Evolutionary conservation across 2,113 vertebrate genomes (phyloP).

Genomic region (Corythornis cristatus): DNA sequence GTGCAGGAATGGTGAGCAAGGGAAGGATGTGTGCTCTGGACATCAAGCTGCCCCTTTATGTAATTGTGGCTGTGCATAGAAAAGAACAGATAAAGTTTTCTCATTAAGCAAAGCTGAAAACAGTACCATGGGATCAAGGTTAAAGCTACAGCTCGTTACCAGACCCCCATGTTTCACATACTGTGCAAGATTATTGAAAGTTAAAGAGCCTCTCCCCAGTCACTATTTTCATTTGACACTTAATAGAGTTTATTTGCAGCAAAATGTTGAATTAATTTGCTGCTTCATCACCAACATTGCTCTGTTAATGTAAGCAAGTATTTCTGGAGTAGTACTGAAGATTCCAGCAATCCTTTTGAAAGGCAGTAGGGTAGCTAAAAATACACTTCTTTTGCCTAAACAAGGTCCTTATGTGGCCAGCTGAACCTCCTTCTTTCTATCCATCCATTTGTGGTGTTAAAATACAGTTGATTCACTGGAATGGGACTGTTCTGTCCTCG

Average conservation of each 20-base stretch:
- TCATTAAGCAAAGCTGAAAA: not conserved
- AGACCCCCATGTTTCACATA: not conserved
- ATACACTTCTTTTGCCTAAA: not conserved
- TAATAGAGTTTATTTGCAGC: not conserved
- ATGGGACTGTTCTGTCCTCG: not conserved
- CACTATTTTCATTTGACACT: not conserved
- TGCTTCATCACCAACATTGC: not conserved
- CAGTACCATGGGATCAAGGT: not conserved
- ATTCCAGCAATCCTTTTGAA: not conserved
- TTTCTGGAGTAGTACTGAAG: not conserved
- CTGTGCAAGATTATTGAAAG: not conserved
- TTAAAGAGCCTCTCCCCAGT: not conserved
- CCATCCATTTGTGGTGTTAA: not conserved
- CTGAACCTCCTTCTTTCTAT: not conserved
- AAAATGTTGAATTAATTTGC: not conserved
- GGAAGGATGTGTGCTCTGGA: not conserved
- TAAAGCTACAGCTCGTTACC: not conserved
- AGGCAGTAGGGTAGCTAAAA: not conserved
- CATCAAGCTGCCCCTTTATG: not conserved
- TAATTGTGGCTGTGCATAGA: not conserved
- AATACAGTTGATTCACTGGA: not conserved
- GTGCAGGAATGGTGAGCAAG: not conserved
- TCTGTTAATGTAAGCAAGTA: not conserved
- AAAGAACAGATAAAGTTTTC: not conserved
- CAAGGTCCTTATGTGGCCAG: not conserved